phyloP scores from a whole-genome alignment of 2,888 invertebrate genomes.

The Aphidoletes aphidimyza region DNA sequence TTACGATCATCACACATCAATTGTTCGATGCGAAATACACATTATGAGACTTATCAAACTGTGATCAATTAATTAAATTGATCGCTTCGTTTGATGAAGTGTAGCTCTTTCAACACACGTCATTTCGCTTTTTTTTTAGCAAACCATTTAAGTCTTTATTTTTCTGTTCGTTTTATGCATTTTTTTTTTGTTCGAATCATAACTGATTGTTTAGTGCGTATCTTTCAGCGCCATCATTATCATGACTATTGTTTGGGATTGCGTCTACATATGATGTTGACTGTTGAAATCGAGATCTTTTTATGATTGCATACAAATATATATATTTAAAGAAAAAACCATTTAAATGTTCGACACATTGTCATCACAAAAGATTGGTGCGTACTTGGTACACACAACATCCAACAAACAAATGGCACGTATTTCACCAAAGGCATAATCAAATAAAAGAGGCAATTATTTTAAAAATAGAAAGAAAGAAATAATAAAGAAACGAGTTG shows the following conservation, averaged over 20 bases:
- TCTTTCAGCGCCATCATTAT: constrained; percentile 37
- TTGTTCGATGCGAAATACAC: background rate
- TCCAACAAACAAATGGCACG: background rate
- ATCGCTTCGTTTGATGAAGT: background rate
- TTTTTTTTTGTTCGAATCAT: background rate
- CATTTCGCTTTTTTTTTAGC: background rate
- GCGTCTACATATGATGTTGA: background rate
- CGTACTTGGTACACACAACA: background rate
- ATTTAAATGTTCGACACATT: constrained; percentile 30
- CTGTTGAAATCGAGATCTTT: constrained; percentile 7
- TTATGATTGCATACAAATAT: background rate
- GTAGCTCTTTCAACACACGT: background rate
- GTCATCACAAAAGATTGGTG: background rate
- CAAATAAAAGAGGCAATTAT: background rate
- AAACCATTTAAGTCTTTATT: background rate
- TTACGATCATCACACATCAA: background rate
- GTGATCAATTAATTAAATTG: constrained; percentile 35
- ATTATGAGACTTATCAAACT: background rate
- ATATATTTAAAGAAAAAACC: background rate
- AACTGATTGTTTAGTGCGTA: background rate
- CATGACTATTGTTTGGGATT: background rate
- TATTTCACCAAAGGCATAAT: background rate
- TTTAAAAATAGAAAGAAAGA: no score
- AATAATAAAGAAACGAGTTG: no score
- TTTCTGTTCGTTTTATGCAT: background rate